These are phyloP conservation scores for Nerophis ophidion DNA, from an alignment of 2,113 vertebrate species.

Conservation along the genomic window DNA sequence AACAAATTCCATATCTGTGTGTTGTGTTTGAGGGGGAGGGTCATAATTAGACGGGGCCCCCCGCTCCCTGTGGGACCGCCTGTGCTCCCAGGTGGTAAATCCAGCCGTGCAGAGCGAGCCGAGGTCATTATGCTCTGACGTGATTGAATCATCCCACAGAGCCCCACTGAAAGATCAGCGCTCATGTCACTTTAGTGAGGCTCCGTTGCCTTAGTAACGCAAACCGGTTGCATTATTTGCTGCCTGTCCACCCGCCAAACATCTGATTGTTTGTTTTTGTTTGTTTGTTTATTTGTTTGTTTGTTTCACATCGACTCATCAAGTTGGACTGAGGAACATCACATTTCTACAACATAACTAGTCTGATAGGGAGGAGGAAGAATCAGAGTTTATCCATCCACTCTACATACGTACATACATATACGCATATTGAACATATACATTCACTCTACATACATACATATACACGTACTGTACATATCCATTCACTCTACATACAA, in stretches of 20 bases:
- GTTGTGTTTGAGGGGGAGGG: not conserved
- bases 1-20: not conserved
- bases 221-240: not conserved
- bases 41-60: not conserved
- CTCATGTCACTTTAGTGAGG: conserved; percentile 20
- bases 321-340: no score
- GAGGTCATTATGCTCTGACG: conserved; percentile 29
- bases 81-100: not conserved
- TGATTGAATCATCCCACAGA: conserved; percentile 32
- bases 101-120: conserved; percentile 6
- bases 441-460: no score
- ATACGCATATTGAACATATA: no score
- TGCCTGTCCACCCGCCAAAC: not conserved
- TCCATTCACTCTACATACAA: no score
- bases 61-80: not conserved
- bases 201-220: conserved; percentile 13
- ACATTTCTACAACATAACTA: no score
- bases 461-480: no score
- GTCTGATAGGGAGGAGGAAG: no score
- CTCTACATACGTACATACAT: no score
- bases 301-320: no score
- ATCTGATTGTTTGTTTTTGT: no score
- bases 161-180: conserved; percentile 26
- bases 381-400: no score
- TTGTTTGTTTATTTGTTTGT: no score